phyloP scores from a whole-genome alignment of 2,888 invertebrate genomes.

The Unio delphinus region DNA sequence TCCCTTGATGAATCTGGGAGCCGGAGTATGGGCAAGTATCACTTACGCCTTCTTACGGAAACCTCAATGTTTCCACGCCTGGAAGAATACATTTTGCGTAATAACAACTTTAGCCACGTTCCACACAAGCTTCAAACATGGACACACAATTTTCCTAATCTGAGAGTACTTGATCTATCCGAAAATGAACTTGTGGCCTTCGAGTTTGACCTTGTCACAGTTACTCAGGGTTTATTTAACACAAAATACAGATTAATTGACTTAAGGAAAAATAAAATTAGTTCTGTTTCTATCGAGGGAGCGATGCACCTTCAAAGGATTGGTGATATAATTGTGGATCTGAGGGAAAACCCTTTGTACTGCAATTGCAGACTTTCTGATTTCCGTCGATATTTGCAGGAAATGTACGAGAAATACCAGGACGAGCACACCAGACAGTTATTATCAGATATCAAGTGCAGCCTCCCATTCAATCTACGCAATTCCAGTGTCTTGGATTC shows the following conservation, averaged over 20 bases:
- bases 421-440: slow-evolving; percentile 13
- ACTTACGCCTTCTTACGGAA: slow-evolving; percentile 28
- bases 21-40: slow-evolving; percentile 25
- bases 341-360: slow-evolving; percentile 25
- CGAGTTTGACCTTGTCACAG: slow-evolving; percentile 25
- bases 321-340: slow-evolving; percentile 22
- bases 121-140: slow-evolving; percentile 20
- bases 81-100: slow-evolving; percentile 34
- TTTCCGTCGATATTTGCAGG: slow-evolving; percentile 21
- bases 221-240: slow-evolving; percentile 1
- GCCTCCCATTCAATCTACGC: no score
- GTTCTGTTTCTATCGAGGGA: slow-evolving; percentile 9
- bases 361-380: slow-evolving; percentile 18
- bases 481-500: no score
- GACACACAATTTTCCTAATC: slow-evolving; percentile 24
- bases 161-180: slow-evolving; percentile 28
- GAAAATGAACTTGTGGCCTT: slow-evolving; percentile 23
- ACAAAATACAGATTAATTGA: slow-evolving; percentile 23
- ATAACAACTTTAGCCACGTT: slow-evolving; percentile 26
- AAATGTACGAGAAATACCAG: slow-evolving; percentile 15
- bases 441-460: slow-evolving; percentile 25
- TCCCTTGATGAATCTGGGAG: slow-evolving; percentile 34
- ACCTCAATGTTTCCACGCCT: slow-evolving; percentile 26
- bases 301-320: slow-evolving; percentile 15
- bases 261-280: slow-evolving; percentile 21